Base-by-base conservation (phyloP, 2,888 invertebrate genomes). In the Pyrrhia umbra region DNA sequence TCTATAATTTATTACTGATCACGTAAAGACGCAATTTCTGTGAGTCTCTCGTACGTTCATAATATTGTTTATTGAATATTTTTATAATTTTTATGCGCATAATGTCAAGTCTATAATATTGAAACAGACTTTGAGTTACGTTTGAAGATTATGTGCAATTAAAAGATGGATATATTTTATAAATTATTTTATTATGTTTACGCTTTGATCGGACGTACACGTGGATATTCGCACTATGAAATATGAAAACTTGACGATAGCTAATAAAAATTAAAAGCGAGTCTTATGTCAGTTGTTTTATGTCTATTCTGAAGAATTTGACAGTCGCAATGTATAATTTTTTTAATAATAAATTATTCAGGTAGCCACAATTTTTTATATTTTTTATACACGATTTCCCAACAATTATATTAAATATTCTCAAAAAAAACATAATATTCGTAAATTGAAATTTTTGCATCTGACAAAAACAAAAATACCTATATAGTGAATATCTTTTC, bases 51-150 rank as follows among this genome's bases (percentile, higher is more conserved):
- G 39, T 40, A 39, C 56, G 52, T 65, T 61, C 51, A 40, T 51
- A 64, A 70, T 49, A 54, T 75, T 64, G 52, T 80, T 71, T 72
- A 77, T 71, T 66, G 50, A 58, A 55, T 75, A 72, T 69, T 75
- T 75, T 75, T 20, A 75, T 72, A 58, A 63, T 63, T 73, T 63
- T 72, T 64, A 68, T 64, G 40, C 37, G 43, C 6, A 15, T 63
- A 62, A 75, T 57, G 40, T 54, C 39, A 50, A 20, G 51, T 54
- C 16, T 15, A 6, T 42, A 15, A 49, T 15, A 80, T 80, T 70
- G 54, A 46, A 47, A 21, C n/a, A 20, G 79, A 79, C 79, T 27
- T 54, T 78, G 79, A 73, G 30, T 60, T 49, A 76, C 56, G 65
- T 67, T 64, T 71, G 57, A 75, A 51, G 58, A 63, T 75, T 43